Evolutionary conservation across 2,888 invertebrate species (phyloP).

Genomic region (Liposcelis brunnea): DNA sequence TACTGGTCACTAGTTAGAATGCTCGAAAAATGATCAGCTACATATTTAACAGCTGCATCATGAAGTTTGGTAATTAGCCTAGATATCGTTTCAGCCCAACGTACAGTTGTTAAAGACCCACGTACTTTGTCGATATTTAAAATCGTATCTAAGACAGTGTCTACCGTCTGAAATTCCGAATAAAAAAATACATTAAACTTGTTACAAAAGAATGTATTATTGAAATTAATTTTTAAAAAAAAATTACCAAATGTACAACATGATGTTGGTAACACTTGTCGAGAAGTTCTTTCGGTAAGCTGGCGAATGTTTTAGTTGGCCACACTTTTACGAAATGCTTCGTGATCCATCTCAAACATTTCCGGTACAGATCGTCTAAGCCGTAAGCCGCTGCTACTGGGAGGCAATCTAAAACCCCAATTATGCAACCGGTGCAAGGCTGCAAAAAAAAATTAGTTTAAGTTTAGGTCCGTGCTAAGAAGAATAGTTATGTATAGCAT

Average conservation of each 20-base stretch:
- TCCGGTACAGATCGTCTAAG: constrained; percentile 70
- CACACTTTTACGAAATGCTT: constrained; percentile 75
- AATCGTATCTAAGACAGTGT: constrained; percentile 67
- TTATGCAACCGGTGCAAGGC: constrained; percentile 78
- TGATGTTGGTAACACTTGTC: constrained; percentile 73
- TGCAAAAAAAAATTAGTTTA: constrained; percentile 25
- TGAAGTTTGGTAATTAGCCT: constrained; percentile 61
- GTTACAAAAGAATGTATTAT: too few relatives aligned
- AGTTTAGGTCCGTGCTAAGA: too few relatives aligned
- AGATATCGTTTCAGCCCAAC: constrained; percentile 70
- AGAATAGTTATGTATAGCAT: too few relatives aligned
- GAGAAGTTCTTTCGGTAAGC: constrained; percentile 61
- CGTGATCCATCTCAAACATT: constrained; percentile 74
- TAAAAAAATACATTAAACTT: constrained; percentile 4
- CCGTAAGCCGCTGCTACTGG: constrained; percentile 72
- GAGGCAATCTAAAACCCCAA: constrained; percentile 74
- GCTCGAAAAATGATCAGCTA: constrained; percentile 59
- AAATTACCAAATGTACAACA: constrained; percentile 50
- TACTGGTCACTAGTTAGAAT: constrained; percentile 45
- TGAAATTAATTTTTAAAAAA: not conserved
- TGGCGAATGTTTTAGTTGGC: constrained; percentile 80
- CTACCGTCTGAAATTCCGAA: constrained; percentile 37
- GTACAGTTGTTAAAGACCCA: constrained; percentile 55
- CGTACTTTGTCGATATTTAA: constrained; percentile 68
- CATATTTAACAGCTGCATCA: constrained; percentile 62